phyloP scores from a whole-genome alignment of 2,113 vertebrate genomes.

The Dunckerocampus dactyliophorus region DNA sequence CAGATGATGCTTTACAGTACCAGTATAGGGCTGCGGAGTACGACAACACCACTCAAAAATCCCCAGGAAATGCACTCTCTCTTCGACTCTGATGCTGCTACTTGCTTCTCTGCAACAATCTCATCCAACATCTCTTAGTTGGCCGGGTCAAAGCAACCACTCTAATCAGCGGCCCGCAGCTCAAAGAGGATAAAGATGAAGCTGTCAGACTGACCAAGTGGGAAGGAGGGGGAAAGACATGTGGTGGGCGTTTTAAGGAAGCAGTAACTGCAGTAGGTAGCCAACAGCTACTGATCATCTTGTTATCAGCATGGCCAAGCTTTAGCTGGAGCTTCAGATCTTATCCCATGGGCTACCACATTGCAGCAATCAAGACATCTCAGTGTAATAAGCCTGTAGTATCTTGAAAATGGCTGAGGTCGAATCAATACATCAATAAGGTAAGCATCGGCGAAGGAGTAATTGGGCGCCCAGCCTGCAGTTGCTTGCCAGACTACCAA shows the following conservation, averaged over 20 bases:
- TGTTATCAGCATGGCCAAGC: constrained; percentile 41
- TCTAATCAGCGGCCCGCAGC: constrained; percentile 20
- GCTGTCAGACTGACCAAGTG: constrained; percentile 22
- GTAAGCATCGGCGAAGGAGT: constrained; percentile 12
- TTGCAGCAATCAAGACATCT: constrained; percentile 41
- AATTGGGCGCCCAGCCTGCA: constrained; percentile 15
- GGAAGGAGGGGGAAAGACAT: constrained; percentile 14
- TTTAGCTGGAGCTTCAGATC: constrained; percentile 7
- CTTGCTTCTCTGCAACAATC: too few species aligned
- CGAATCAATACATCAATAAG: constrained; percentile 46
- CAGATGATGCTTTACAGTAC: too few species aligned
- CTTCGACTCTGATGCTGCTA: background rate
- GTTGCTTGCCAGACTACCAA: constrained; percentile 1
- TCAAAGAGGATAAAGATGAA: constrained; percentile 11
- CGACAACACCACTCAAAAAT: too few species aligned
- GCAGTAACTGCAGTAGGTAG: constrained; percentile 30
- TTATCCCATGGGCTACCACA: constrained; percentile 19
- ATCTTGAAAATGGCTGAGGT: constrained; percentile 34
- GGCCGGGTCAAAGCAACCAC: constrained; percentile 8
- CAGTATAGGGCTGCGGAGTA: too few species aligned
- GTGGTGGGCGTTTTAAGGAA: constrained; percentile 41
- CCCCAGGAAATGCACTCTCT: too few species aligned
- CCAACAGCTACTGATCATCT: constrained; percentile 40
- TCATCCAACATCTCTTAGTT: constrained; percentile 2
- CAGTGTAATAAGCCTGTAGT: constrained; percentile 35